phyloP scores from a whole-genome alignment of 2,797 vertebrate species.

The Danio choprae region DNA sequence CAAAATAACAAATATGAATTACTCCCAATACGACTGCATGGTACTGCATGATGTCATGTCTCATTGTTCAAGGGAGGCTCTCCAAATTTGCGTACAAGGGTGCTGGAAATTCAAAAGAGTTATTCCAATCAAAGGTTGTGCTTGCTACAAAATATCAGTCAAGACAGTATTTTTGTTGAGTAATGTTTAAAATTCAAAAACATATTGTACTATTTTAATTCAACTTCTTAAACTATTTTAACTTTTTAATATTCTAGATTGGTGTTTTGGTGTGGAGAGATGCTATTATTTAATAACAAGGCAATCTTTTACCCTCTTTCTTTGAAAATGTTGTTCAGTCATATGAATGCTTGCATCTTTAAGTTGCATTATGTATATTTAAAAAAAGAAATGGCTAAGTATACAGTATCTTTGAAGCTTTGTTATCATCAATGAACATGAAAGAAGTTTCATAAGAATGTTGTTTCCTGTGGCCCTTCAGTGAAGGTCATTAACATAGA shows the following conservation, averaged over 20 bases:
- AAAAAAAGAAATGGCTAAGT: neutral
- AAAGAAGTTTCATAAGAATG: neutral
- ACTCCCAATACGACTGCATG: neutral
- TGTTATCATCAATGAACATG: neutral
- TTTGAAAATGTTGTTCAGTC: neutral
- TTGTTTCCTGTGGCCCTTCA: conserved; percentile 4
- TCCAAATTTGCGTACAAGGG: neutral
- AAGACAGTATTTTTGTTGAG: too few relatives aligned
- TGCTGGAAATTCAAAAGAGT: neutral
- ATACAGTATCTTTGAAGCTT: neutral
- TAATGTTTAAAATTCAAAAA: neutral
- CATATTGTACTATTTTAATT: neutral
- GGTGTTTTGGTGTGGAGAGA: neutral
- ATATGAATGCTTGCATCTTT: neutral
- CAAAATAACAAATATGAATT: neutral
- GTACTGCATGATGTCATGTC: neutral
- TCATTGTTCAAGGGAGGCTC: neutral
- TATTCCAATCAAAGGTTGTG: neutral
- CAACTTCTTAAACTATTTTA: too few relatives aligned
- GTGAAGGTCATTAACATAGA: conserved; percentile 27
- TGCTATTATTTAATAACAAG: neutral
- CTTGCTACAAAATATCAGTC: neutral
- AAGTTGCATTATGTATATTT: neutral
- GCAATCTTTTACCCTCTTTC: neutral
- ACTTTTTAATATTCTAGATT: neutral